These are phyloP conservation scores for Drosophila parabipectinata DNA, from an alignment of 1,140 invertebrate genomes.

Conservation along the genomic window DNA sequence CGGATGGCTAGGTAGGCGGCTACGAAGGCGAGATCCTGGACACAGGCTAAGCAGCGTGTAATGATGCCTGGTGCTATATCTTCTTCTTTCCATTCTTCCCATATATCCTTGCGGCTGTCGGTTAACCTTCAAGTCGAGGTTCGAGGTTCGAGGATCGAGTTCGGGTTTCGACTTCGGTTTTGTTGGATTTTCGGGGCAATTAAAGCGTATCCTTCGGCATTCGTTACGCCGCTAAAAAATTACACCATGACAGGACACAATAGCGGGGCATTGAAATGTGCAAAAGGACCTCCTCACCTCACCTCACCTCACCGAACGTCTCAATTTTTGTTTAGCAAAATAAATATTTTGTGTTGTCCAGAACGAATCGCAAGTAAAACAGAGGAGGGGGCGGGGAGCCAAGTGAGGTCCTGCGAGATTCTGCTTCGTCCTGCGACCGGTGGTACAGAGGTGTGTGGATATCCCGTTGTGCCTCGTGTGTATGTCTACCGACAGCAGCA, in stretches of 20 bases:
- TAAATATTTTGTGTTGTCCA: conserved; percentile 80
- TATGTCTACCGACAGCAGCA: conserved; percentile 74
- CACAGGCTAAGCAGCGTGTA: conserved; percentile 77
- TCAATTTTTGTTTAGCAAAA: conserved; percentile 72
- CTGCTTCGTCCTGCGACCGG: no score
- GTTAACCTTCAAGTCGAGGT: conserved; percentile 47
- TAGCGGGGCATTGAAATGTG: no score
- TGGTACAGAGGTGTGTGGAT: background rate
- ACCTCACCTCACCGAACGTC: conserved; percentile 51
- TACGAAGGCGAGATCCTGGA: conserved; percentile 17
- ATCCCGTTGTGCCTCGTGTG: conserved; percentile 59
- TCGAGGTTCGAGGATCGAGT: background rate
- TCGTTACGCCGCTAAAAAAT: conserved; percentile 77
- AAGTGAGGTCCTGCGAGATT: background rate
- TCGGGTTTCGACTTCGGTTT: background rate
- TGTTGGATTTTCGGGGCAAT: conserved; percentile 37
- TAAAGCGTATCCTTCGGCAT: conserved; percentile 78
- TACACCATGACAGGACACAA: conserved; percentile 67
- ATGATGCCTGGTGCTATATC: conserved; percentile 38
- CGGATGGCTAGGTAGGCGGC: conserved; percentile 2
- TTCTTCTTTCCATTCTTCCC: background rate
- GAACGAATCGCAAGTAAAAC: conserved; percentile 77
- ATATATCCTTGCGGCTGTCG: conserved; percentile 9
- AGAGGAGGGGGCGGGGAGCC: conserved; percentile 28
- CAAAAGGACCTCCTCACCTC: conserved; percentile 29